phyloP scores from a whole-genome alignment of 2,888 invertebrate species.

The Plebejus melissa region DNA sequence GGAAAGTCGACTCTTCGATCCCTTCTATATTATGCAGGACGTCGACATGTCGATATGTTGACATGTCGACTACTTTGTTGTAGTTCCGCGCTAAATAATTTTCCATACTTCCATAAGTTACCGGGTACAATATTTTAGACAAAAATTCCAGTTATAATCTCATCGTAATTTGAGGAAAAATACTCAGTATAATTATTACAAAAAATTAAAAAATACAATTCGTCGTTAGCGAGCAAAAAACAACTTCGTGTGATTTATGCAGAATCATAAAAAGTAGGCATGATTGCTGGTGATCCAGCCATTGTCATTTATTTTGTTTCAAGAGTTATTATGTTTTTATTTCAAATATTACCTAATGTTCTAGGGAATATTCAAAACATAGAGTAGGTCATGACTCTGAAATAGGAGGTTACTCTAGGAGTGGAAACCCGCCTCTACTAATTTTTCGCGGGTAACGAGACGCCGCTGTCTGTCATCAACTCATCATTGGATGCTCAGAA shows the following conservation, averaged over 20 bases:
- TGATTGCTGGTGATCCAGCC: not conserved
- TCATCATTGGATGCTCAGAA: no score
- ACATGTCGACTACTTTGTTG: not conserved
- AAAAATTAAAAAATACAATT: conserved; percentile 7
- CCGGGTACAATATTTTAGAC: not conserved
- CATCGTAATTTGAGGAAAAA: conserved; percentile 1
- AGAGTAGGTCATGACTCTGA: no score
- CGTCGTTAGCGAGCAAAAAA: not conserved
- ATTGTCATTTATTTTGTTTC: not conserved
- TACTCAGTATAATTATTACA: not conserved
- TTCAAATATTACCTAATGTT: not conserved
- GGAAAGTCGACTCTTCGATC: not conserved
- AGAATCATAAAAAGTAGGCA: not conserved
- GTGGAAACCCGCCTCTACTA: no score
- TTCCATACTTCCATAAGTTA: not conserved
- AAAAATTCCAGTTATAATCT: not conserved
- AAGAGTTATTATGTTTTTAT: not conserved
- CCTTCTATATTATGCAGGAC: not conserved
- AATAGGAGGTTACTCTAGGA: no score
- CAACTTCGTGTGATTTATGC: not conserved
- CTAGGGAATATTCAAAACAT: no score
- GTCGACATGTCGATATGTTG: not conserved
- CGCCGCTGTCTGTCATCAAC: no score
- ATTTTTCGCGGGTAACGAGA: no score
- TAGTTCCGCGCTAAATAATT: not conserved